A percentile compares a stretch with the other conserved stretches of the same genome.
Evolutionary conservation across 2,888 invertebrate genomes (phyloP).

Genomic region (Barypeithes pellucidus): DNA sequence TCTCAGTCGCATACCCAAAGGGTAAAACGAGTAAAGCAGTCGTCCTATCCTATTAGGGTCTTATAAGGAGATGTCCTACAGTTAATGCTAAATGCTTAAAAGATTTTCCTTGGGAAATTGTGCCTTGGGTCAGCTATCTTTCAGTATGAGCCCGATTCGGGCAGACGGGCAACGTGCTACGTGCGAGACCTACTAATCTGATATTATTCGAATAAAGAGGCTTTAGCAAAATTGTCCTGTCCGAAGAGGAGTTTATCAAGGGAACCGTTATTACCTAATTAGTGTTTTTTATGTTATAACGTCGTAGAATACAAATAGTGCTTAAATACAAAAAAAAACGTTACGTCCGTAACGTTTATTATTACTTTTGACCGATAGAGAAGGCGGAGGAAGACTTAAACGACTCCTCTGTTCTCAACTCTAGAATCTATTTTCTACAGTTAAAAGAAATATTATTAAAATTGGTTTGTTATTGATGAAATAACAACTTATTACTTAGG

Average conservation of each 20-base stretch:
- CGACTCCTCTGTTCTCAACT: no score
- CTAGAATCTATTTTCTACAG: no score
- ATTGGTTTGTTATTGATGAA: no score
- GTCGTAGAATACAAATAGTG: neutral
- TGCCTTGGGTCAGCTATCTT: slow-evolving; percentile 46
- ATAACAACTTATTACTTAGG: no score
- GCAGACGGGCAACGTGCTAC: slow-evolving; percentile 40
- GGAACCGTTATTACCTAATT: slow-evolving; percentile 47
- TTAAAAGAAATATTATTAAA: no score
- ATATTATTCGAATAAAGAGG: slow-evolving; percentile 51
- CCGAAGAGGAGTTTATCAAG: slow-evolving; percentile 29
- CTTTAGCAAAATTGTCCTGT: slow-evolving; percentile 40
- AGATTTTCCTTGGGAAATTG: slow-evolving; percentile 44
- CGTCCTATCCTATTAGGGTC: slow-evolving; percentile 51
- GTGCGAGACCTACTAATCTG: slow-evolving; percentile 51
- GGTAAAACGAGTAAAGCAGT: slow-evolving; percentile 41
- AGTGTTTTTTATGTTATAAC: neutral
- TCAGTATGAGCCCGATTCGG: slow-evolving; percentile 32
- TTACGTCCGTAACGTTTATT: no score
- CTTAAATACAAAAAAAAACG: no score
- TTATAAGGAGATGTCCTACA: slow-evolving; percentile 48
- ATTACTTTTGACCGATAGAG: no score
- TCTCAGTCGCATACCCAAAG: slow-evolving; percentile 39
- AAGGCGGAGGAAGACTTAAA: no score
- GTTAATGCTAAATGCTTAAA: slow-evolving; percentile 53